Conservation (phyloP, 1,140 invertebrate species). For the Drosophila sturtevanti region DNA sequence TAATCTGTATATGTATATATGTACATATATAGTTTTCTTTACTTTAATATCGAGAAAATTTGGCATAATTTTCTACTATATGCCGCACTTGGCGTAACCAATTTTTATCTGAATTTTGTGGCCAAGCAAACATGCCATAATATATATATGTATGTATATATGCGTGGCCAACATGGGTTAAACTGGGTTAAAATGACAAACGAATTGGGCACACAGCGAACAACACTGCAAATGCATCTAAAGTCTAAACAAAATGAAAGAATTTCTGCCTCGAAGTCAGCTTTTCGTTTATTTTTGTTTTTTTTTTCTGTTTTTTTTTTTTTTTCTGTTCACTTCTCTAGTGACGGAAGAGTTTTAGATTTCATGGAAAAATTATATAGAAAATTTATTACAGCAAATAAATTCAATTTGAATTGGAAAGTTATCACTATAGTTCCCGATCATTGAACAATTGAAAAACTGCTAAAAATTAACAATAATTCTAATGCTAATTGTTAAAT, state of each 20-base stretch:
- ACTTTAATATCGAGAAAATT: background rate
- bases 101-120: conserved; percentile 56
- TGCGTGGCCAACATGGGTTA: conserved; percentile 56
- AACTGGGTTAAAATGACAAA: conserved; percentile 75
- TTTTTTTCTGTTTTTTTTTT: conserved; percentile 17
- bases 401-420: too few species aligned
- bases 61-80: conserved; percentile 57
- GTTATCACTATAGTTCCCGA: too few species aligned
- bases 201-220: conserved; percentile 49
- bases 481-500: too few species aligned
- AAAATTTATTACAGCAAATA: too few species aligned
- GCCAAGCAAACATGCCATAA: conserved; percentile 13
- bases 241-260: conserved; percentile 48
- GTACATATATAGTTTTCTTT: background rate
- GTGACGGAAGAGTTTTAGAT: too few species aligned
- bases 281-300: too few species aligned
- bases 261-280: background rate
- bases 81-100: conserved; percentile 41
- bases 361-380: too few species aligned
- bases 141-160: conserved; percentile 8
- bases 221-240: conserved; percentile 37
- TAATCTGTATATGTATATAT: too few species aligned
- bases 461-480: too few species aligned
- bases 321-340: background rate
- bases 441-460: too few species aligned